phyloP scores from a whole-genome alignment of 2,888 invertebrate genomes.

The Endotricha flammealis region DNA sequence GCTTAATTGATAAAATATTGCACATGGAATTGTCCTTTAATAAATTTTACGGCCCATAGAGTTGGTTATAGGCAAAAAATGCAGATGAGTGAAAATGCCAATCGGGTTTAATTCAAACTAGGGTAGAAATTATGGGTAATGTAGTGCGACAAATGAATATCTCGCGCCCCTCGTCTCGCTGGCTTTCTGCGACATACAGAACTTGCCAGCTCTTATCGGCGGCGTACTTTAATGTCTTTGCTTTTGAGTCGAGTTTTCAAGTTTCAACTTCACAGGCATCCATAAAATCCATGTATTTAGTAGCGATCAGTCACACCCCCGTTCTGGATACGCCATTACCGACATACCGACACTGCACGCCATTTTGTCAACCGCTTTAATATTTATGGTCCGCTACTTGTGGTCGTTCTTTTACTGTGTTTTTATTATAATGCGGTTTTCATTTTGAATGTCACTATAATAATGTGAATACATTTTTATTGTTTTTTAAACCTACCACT shows the following conservation, averaged over 20 bases:
- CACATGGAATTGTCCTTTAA: slow-evolving; percentile 54
- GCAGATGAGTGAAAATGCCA: slow-evolving; percentile 66
- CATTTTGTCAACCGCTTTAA: slow-evolving; percentile 41
- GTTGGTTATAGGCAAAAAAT: slow-evolving; percentile 61
- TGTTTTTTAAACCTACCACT: slow-evolving; percentile 21
- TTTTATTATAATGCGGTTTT: slow-evolving; percentile 45
- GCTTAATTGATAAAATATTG: slow-evolving; percentile 71
- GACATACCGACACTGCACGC: slow-evolving; percentile 22
- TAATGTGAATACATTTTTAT: slow-evolving; percentile 39
- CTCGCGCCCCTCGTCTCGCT: slow-evolving; percentile 37
- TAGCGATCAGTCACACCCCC: slow-evolving; percentile 23
- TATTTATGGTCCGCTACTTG: slow-evolving; percentile 39
- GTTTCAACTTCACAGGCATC: slow-evolving; percentile 12
- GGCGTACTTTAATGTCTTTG: slow-evolving; percentile 11
- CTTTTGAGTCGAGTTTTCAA: slow-evolving; percentile 20
- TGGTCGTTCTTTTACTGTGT: slow-evolving; percentile 39
- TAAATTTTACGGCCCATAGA: slow-evolving; percentile 66
- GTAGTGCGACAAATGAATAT: slow-evolving; percentile 50
- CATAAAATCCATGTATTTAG: slow-evolving; percentile 17
- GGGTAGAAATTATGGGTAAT: slow-evolving; percentile 45
- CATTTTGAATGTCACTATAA: slow-evolving; percentile 36
- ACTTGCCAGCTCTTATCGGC: slow-evolving; percentile 15
- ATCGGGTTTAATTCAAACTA: slow-evolving; percentile 51
- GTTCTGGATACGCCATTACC: slow-evolving; percentile 21
- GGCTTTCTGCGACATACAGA: slow-evolving; percentile 30